These are phyloP conservation scores for Coregonus sp. DNA, from an alignment of 2,797 vertebrate species.

Conservation along the genomic window DNA sequence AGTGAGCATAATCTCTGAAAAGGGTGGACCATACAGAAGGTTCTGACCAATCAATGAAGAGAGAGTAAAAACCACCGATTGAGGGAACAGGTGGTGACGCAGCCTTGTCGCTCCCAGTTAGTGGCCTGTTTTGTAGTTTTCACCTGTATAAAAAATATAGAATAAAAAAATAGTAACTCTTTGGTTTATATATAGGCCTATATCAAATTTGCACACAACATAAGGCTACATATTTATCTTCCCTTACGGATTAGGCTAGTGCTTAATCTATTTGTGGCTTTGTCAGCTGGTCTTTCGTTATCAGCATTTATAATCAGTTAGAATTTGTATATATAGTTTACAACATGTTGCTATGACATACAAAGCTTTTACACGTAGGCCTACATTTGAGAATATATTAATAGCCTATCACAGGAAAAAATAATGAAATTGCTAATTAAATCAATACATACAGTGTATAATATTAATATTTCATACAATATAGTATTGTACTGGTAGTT, in stretches of 20 bases:
- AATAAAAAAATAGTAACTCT: not conserved
- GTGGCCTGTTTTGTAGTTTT: not conserved
- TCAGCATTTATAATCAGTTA: not conserved
- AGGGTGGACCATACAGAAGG: constrained; percentile 30
- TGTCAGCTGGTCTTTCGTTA: too few relatives aligned
- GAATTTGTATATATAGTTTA: too few relatives aligned
- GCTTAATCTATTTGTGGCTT: not conserved
- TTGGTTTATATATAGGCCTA: not conserved
- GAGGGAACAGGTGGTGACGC: constrained; percentile 55
- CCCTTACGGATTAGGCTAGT: not conserved
- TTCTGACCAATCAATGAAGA: constrained; percentile 51
- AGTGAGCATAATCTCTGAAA: accelerated
- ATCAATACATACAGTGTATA: too few relatives aligned
- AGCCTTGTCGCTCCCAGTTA: not conserved
- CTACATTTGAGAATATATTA: not conserved
- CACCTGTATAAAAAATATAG: not conserved
- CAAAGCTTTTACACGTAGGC: not conserved
- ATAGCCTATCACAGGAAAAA: not conserved
- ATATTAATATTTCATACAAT: too few relatives aligned
- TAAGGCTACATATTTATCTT: not conserved
- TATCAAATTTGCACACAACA: not conserved
- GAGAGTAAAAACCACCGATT: constrained; percentile 24
- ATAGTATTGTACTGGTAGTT: too few relatives aligned
- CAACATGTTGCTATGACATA: too few relatives aligned
- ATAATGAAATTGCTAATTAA: too few relatives aligned